Base-by-base conservation (phyloP, 2,888 invertebrate genomes). In the Alentia gelatinosa region DNA sequence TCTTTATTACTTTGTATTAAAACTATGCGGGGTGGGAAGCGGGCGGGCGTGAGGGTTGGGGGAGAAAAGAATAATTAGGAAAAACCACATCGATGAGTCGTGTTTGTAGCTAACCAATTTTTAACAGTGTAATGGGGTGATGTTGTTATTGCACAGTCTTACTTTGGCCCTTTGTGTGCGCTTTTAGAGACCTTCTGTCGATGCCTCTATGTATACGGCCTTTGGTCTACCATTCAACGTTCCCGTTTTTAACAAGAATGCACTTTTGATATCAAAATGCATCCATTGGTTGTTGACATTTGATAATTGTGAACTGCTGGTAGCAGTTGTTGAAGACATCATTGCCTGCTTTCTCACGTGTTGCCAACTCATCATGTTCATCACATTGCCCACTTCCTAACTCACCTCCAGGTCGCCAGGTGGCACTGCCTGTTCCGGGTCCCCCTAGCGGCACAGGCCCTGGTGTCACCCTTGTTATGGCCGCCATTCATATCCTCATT, bases 281-380 rank as follows among this genome's bases (percentile, higher is more conserved):
- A 63, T 63, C 63, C 63, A 63, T 63, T 63, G 63, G 63, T 63
- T 63, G 63, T 63, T 63, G 63, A 63, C 63, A 63, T 63, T n/a
- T n/a, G n/a, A 63, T 63, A 5, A 26, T 7, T 63, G 63, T 63
- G 63, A 63, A 63, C 63, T 63, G 63, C 63, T 63, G 63, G 63
- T 63, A 63, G 63, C 63, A 63, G 63, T 63, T 63, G 63, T 63
- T 63, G 63, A 63, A 63, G 63, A 63, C 9, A 63, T n/a, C 23
- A 63, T n/a, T 5, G 63, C 26, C 63, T 63, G 63, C 26, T 63
- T 63, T 63, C 63, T 63, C 63, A n/a, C 63, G n/a, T 63, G 63
- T 63, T 63, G n/a, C 63, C 63, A 63, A 63, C 26, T n/a, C 63
- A 63, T 63, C n/a, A 63, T 26, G 63, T n/a, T n/a, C 63, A 63